A percentile compares a stretch with the other conserved stretches of the same genome.
phyloP scores from a whole-genome alignment of 2,113 vertebrate species.

The Eptesicus fuscus region DNA sequence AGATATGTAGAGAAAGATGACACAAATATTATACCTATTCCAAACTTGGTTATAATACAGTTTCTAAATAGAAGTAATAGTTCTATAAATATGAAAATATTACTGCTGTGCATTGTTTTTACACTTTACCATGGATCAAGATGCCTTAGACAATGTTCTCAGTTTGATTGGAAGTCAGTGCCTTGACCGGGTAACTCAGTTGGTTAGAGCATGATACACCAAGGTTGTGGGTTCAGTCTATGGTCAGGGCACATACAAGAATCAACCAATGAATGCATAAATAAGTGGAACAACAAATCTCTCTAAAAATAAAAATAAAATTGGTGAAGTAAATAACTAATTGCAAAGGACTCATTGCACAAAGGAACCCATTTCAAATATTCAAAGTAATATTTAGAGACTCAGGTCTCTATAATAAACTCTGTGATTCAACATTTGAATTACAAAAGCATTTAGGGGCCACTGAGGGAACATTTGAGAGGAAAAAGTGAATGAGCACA shows the following conservation, averaged over 20 bases:
- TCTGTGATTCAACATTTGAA: neutral
- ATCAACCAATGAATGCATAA: neutral
- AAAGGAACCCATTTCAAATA: neutral
- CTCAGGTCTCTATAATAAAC: neutral
- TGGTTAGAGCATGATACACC: neutral
- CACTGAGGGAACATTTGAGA: neutral
- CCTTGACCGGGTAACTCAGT: neutral
- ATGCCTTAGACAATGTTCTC: neutral
- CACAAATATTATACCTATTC: neutral
- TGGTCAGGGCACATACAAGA: neutral
- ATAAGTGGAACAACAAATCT: neutral
- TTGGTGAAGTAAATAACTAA: neutral
- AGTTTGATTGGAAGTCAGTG: neutral
- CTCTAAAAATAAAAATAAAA: neutral
- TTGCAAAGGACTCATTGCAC: neutral
- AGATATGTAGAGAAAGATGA: neutral
- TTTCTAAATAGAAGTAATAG: neutral
- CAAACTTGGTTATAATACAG: neutral
- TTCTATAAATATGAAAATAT: neutral
- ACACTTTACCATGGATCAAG: neutral
- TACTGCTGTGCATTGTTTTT: neutral
- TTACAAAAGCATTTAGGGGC: neutral
- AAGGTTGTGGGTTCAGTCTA: neutral
- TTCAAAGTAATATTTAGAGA: neutral
- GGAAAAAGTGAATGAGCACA: neutral